Evolutionary conservation across 2,888 invertebrate species (phyloP).

Genomic region (Tigriopus californicus): DNA sequence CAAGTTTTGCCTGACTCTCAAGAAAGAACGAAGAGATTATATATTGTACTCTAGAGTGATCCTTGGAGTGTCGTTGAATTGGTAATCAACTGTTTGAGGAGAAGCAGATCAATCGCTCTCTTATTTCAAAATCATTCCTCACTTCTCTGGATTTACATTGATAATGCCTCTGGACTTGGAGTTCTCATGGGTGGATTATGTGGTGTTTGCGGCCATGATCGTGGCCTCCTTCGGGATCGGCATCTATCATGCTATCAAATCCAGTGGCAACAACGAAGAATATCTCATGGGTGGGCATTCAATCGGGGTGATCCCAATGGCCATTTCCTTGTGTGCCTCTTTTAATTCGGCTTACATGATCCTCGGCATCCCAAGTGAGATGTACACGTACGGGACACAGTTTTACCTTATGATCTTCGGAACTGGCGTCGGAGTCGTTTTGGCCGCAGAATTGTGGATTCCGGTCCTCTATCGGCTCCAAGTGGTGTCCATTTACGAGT

Average conservation of each 20-base stretch:
- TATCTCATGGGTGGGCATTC: background rate
- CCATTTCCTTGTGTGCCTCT: background rate
- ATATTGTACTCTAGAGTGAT: no score
- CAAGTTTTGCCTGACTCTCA: no score
- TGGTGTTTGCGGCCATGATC: background rate
- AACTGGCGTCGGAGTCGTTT: background rate
- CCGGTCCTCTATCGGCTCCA: background rate
- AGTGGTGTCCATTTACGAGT: slow-evolving; percentile 1
- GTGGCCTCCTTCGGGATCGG: background rate
- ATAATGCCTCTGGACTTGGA: background rate
- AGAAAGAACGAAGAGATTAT: no score
- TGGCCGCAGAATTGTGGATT: background rate
- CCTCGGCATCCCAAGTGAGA: background rate
- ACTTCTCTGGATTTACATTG: no score
- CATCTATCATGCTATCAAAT: background rate
- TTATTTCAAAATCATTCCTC: no score
- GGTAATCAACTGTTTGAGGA: no score
- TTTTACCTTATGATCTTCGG: background rate
- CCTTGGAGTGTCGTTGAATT: no score
- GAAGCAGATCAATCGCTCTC: no score
- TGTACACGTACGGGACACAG: background rate
- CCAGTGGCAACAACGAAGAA: background rate
- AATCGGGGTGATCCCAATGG: background rate
- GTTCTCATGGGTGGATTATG: background rate
- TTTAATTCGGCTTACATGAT: slow-evolving; percentile 6